phyloP scores from a whole-genome alignment of 2,797 vertebrate species.

The Cryptoblepharus egeriae region DNA sequence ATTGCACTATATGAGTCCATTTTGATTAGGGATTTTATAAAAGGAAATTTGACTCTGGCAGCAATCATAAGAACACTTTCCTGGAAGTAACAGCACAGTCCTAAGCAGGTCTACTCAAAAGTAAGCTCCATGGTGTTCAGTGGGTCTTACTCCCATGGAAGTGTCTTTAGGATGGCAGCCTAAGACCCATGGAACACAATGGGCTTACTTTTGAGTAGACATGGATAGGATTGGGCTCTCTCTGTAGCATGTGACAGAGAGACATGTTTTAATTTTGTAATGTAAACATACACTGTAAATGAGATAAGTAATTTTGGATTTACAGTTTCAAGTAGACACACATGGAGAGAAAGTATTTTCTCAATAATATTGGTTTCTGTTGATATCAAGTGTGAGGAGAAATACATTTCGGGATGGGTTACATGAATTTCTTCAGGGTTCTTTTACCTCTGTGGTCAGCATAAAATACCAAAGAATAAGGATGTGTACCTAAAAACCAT shows the following conservation, averaged over 20 bases:
- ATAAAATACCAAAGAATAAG: not conserved
- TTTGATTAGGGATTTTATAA: not conserved
- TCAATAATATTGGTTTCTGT: not conserved
- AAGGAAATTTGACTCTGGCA: not conserved
- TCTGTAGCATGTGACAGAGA: too few species aligned
- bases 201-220: too few species aligned
- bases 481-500: conserved; percentile 19
- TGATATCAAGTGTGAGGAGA: not conserved
- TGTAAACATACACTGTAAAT: conserved; percentile 66
- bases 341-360: conserved; percentile 5
- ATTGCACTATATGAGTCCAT: too few species aligned
- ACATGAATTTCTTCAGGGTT: not conserved
- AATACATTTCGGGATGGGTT: not conserved
- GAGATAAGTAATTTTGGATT: conserved; percentile 51
- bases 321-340: conserved; percentile 33
- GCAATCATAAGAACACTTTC: too few species aligned
- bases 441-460: conserved; percentile 2
- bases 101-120: too few species aligned
- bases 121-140: too few species aligned
- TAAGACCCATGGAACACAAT: too few species aligned
- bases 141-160: too few species aligned
- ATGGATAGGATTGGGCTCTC: too few species aligned
- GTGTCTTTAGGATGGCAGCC: too few species aligned
- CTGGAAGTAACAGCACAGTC: too few species aligned
- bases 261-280: conserved; percentile 28